These are phyloP conservation scores for Tiliacea aurago DNA, from an alignment of 2,888 invertebrate species.

Conservation along the genomic window DNA sequence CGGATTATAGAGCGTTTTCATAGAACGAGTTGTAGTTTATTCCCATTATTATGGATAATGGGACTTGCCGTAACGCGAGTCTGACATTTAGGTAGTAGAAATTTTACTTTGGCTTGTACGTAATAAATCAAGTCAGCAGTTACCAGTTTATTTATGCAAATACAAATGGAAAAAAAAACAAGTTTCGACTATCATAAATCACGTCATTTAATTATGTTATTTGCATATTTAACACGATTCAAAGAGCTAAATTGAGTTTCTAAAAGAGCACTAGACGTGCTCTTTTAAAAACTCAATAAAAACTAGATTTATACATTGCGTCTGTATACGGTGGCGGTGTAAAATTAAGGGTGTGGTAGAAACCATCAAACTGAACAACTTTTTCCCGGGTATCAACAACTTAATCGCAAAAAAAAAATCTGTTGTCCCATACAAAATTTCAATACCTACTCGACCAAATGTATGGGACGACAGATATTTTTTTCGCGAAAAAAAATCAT, in stretches of 20 bases:
- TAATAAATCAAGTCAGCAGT: constrained; percentile 41
- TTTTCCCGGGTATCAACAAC: no score
- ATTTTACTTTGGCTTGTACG: constrained; percentile 6
- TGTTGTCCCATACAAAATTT: no score
- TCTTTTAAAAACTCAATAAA: constrained; percentile 23
- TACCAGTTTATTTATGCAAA: constrained; percentile 39
- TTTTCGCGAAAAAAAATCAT: neutral
- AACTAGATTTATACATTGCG: constrained; percentile 1
- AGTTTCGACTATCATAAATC: constrained; percentile 43
- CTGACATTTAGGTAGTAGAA: constrained; percentile 3
- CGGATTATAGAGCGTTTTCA: neutral
- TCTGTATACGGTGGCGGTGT: no score
- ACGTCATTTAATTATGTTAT: constrained; percentile 25
- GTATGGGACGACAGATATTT: no score
- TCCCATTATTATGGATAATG: neutral
- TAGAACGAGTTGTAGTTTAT: neutral
- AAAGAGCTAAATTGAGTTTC: no score
- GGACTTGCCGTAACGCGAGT: neutral
- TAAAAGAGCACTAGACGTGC: neutral
- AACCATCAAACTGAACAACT: no score
- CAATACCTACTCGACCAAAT: no score
- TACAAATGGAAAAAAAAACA: constrained; percentile 30
- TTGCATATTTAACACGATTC: constrained; percentile 26
- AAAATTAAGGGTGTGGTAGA: no score
- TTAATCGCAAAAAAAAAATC: neutral